Conservation (phyloP, 2,797 vertebrate species). For the Hipposideros larvatus region DNA sequence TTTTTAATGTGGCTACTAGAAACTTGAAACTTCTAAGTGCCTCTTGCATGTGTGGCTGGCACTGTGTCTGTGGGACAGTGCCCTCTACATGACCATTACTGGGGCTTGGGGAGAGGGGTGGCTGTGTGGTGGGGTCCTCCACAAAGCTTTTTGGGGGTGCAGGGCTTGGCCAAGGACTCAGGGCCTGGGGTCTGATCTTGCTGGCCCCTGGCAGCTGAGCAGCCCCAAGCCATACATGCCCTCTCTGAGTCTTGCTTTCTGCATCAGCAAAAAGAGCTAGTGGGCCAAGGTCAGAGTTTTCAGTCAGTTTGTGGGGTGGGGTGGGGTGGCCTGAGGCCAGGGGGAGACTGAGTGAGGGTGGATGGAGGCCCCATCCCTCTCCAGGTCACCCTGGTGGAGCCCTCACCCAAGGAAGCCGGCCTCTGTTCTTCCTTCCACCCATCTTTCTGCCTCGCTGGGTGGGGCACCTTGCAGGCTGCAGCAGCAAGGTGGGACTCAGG, state of each 20-base stretch:
- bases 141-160: neutral
- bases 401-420: neutral
- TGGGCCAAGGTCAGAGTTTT: neutral
- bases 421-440: neutral
- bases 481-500: neutral
- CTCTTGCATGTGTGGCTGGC: rapidly evolving
- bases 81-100: neutral
- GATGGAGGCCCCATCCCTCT: neutral
- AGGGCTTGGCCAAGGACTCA: neutral
- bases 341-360: neutral
- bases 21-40: neutral
- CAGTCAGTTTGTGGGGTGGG: too few relatives aligned
- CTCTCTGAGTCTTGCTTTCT: neutral
- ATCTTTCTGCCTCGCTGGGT: neutral
- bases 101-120: rapidly evolving
- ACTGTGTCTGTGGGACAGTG: neutral
- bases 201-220: neutral
- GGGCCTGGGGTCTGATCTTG: neutral
- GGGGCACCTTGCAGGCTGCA: rapidly evolving
- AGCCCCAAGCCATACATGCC: neutral
- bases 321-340: neutral
- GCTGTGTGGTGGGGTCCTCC: neutral
- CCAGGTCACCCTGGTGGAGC: neutral
- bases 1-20: neutral
- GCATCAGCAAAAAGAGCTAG: neutral